phyloP scores from a whole-genome alignment of 2,888 invertebrate genomes.

The Pristionchus maxplancki region DNA sequence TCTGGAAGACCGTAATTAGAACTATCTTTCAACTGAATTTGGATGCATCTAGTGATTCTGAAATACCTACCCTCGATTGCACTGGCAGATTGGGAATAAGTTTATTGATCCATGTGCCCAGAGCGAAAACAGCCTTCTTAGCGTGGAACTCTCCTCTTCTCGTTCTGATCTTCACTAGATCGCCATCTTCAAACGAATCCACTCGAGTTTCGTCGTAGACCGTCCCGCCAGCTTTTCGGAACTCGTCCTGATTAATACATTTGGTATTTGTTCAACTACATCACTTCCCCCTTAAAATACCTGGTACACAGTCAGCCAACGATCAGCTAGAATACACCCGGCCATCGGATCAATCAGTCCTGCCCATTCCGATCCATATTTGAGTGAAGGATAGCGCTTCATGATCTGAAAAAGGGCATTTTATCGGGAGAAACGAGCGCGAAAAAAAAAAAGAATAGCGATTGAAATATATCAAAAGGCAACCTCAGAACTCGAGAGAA shows the following conservation, averaged over 20 bases:
- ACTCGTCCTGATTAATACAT: conserved; percentile 34
- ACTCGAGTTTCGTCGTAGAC: conserved; percentile 35
- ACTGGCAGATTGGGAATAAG: conserved; percentile 63
- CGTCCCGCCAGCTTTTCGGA: conserved; percentile 28
- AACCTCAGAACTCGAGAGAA: conserved; percentile 32
- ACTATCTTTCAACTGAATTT: neutral
- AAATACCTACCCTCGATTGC: conserved; percentile 58
- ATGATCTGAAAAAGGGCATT: conserved; percentile 56
- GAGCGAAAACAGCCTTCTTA: conserved; percentile 63
- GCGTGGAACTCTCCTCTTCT: neutral
- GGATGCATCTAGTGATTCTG: neutral
- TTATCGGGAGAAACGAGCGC: conserved; percentile 55
- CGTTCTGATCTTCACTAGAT: neutral
- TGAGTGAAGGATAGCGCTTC: conserved; percentile 44
- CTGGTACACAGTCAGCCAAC: conserved; percentile 39
- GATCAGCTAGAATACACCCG: conserved; percentile 45
- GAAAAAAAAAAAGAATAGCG: neutral
- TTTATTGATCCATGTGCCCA: conserved; percentile 71
- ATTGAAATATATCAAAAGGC: neutral
- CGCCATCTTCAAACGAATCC: conserved; percentile 18
- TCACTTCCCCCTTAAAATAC: neutral
- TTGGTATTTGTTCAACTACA: too few relatives aligned
- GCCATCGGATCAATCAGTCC: conserved; percentile 50
- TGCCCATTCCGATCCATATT: conserved; percentile 24
- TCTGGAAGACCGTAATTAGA: neutral